A percentile compares a stretch with the other conserved stretches of the same genome.
phyloP scores from a whole-genome alignment of 2,113 vertebrate species.

The Halcyon malimbica region DNA sequence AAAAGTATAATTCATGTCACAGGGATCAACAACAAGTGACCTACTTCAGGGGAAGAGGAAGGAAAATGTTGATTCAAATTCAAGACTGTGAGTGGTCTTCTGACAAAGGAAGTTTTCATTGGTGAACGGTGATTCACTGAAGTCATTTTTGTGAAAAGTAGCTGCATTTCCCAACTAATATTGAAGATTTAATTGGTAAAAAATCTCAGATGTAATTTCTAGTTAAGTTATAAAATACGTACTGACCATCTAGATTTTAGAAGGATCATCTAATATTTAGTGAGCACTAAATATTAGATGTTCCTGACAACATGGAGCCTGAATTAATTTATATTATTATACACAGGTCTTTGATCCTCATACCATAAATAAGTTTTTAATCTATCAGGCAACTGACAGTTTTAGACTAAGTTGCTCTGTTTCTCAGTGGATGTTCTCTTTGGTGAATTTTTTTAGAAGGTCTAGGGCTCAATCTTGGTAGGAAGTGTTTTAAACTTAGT shows the following conservation, averaged over 20 bases:
- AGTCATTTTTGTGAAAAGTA: neutral
- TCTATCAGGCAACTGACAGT: neutral
- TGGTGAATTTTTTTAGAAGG: neutral
- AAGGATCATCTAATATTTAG: neutral
- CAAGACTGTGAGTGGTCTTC: neutral
- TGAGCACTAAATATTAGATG: neutral
- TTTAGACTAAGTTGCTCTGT: neutral
- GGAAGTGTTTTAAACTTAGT: neutral
- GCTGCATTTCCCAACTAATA: neutral
- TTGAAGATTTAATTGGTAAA: neutral
- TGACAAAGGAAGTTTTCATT: neutral
- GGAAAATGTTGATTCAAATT: neutral
- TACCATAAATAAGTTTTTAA: neutral
- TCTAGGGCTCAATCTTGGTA: neutral
- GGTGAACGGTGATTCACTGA: neutral
- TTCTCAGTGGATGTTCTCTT: neutral
- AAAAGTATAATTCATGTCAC: neutral
- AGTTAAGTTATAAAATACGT: neutral
- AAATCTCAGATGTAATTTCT: neutral
- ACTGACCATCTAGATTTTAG: neutral
- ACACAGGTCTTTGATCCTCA: neutral
- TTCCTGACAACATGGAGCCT: neutral
- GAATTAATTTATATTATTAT: neutral
- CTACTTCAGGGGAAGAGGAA: neutral
- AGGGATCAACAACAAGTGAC: neutral